Evolutionary conservation across 1,140 invertebrate species (phyloP), one percentile per base, ranked within the genome.

Genomic region (Thaumatotibia leucotreta): DNA sequence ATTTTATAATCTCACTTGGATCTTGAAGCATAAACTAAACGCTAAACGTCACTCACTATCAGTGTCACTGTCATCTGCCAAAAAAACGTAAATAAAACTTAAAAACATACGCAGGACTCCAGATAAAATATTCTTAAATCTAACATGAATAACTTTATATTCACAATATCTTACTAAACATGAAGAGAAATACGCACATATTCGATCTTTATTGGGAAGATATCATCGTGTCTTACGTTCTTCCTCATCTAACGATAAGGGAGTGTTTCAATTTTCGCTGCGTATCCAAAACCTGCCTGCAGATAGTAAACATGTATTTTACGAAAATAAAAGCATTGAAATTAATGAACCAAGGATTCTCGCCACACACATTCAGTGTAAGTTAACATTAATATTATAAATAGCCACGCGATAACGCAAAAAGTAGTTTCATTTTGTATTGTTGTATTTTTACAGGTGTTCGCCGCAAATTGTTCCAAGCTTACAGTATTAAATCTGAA

Each of bases 131-230:
- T 20, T 9, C 6, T 20, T 17, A 20, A 20, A 45, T 45, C 39
- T 58, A 29, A 58, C 35, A 62, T 35, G 58, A 32, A 20, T 61
- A 35, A 33, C n/a, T 32, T 8, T 11, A 35, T 20, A 33, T 62
- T 50, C 11, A 58, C 58, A 45, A 65, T 54, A 67, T 67, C 61
- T 64, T 11, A 68, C 79, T 84, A 76, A 89, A 77, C 54, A 83
- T 80, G 68, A 88, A 84, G 64, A 74, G 86, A 69, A 87, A 87
- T 35, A 88, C 80, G n/a, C 86, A 88, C 67, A 66, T 93, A 17
- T 92, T 93, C 66, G 92, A 93, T 73, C 79, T 93, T 23, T 92
- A 87, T 64, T 93, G 93, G 93, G 92, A 93, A 66, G 93, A 93
- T 75, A 91, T 93, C 68, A 79, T 93, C 29, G 88, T 93, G 17